Conservation (phyloP, 2,797 vertebrate genomes). For the Halcyon badia region DNA sequence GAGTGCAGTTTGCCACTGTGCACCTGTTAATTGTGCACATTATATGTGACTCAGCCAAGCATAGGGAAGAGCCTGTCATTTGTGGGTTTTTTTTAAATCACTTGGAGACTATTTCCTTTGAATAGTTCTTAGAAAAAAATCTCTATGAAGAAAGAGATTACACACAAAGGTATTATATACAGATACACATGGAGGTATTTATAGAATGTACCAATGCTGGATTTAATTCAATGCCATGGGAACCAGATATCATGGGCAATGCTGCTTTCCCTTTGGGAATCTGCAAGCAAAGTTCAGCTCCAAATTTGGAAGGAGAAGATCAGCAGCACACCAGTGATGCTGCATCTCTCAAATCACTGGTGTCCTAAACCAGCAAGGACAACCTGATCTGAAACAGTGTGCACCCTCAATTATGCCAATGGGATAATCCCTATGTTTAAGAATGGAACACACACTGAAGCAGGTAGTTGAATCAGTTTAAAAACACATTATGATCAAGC, state of each 20-base stretch:
- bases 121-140: background rate
- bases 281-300: background rate
- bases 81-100: background rate
- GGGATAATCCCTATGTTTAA: background rate
- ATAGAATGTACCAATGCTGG: background rate
- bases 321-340: background rate
- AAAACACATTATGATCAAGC: background rate
- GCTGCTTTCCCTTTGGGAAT: background rate
- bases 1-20: background rate
- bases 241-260: background rate
- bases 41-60: background rate
- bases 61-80: background rate
- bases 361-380: background rate
- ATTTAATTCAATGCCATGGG: background rate
- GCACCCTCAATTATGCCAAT: fast-evolving
- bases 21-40: background rate
- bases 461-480: background rate
- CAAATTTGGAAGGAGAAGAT: background rate
- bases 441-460: background rate
- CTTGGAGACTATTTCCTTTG: background rate
- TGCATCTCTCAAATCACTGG: too few species aligned
- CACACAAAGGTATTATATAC: background rate
- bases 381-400: background rate
- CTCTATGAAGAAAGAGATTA: background rate
- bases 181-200: background rate